Evolutionary conservation across 2,888 invertebrate genomes (phyloP), one percentile per base, ranked within the genome.

Genomic region (Torymus auratus): DNA sequence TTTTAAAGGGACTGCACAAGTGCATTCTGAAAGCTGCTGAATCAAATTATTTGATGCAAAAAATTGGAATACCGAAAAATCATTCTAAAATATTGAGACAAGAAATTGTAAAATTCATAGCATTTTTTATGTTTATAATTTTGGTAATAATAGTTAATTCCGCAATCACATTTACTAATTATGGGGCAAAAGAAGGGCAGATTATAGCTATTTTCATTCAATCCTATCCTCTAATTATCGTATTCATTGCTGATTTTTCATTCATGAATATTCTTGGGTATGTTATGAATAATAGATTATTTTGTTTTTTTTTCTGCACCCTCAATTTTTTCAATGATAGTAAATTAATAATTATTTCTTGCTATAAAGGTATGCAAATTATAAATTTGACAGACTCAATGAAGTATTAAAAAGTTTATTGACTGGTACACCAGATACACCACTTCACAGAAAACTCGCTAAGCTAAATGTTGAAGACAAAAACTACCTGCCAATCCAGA

Each of bases 381-480:
- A 67, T 5, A 75, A 80, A 80, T 76, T 80, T 61, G 1, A 53
- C 2, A 71, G 41, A 53, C 50, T 80, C 12, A 76, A 76, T 41
- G 50, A 60, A 5, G 11, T 71, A 11, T 20, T 80, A 41, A 14
- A 60, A 17, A 65, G 20, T 20, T 76, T 76, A 52, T 17, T 71
- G 1, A 80, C 75, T 15, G 71, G 75, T 41, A 67, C 79, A 28
- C 1, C 23, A 4, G 41, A 74, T n/a, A 13, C 17, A 7, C 79
- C 79, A 12, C 65, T 61, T 4, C 64, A 79, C 52, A 15, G 15
- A 23, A 58, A 58, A 58, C 50, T 52, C 14, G 14, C 53, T 12
- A 61, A 69, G 13, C 55, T 74, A 60, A 4, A 20, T 17, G 7
- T 53, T 28, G 7, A 50, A 7, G 28, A 58, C 7, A 15, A 69